A percentile compares a stretch with the other conserved stretches of the same genome.
Evolutionary conservation across 2,797 vertebrate genomes (phyloP).

Genomic region (Scolopax rusticola): DNA sequence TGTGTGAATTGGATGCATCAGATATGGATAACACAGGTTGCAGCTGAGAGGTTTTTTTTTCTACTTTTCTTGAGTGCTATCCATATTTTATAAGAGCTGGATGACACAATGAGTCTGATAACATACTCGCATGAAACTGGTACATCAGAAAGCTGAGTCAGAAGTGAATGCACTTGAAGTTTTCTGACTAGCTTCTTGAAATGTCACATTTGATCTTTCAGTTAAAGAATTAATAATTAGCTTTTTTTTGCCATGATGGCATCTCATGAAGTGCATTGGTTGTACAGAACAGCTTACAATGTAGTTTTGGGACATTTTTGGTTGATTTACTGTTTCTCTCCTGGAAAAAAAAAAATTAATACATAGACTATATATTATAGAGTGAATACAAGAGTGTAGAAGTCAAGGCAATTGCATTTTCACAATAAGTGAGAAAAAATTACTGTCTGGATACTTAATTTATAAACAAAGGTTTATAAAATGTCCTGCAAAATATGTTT

Average conservation of each 20-base stretch:
- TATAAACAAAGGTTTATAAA: neutral
- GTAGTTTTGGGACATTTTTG: neutral
- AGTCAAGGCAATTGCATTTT: neutral
- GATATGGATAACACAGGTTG: neutral
- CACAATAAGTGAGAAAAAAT: neutral
- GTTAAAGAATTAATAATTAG: neutral
- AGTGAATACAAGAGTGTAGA: neutral
- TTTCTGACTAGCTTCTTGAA: neutral
- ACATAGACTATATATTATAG: no score
- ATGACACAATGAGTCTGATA: neutral
- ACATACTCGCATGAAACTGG: neutral
- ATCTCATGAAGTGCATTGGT: neutral
- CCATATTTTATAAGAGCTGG: neutral
- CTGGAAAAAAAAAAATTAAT: neutral
- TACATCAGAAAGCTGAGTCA: neutral
- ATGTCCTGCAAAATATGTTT: neutral
- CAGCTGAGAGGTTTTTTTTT: neutral
- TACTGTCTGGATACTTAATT: neutral
- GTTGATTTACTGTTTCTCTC: neutral
- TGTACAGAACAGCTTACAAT: neutral
- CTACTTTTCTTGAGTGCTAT: neutral
- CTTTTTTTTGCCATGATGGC: neutral
- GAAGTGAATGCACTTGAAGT: neutral
- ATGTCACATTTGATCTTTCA: neutral
- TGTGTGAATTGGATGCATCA: neutral